Evolutionary conservation across 2,888 invertebrate species (phyloP).

Genomic region (Meghimatium bilineatum): DNA sequence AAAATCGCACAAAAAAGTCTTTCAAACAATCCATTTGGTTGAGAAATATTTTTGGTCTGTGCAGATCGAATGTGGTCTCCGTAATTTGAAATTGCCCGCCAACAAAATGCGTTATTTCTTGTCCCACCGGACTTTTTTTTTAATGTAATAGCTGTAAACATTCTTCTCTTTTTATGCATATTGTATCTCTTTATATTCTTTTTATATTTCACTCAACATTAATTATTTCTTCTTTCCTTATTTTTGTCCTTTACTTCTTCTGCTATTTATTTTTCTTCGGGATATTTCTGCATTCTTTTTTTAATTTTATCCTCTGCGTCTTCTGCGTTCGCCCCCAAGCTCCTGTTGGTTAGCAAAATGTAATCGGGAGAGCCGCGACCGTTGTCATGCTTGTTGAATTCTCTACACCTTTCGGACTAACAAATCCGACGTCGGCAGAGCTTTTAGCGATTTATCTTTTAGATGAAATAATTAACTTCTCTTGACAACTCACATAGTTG

Average conservation of each 20-base stretch:
- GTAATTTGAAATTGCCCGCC: background rate
- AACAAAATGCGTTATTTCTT: background rate
- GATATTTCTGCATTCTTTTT: no score
- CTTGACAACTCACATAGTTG: no score
- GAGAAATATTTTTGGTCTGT: background rate
- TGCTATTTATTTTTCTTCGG: background rate
- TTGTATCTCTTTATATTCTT: background rate
- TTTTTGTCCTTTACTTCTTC: background rate
- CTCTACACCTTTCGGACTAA: no score
- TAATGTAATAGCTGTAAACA: background rate
- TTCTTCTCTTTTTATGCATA: background rate
- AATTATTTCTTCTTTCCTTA: background rate
- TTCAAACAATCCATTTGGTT: constrained; percentile 12
- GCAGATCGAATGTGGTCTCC: background rate
- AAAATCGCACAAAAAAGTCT: background rate
- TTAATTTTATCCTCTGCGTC: no score
- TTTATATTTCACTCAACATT: background rate
- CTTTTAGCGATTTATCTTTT: no score
- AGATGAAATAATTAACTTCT: no score
- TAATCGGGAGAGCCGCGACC: no score
- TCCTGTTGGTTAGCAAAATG: no score
- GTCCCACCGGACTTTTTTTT: background rate
- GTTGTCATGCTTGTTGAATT: no score
- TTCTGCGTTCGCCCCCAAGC: no score
- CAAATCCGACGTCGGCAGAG: no score